These are phyloP conservation scores for Ursus arctos DNA, from an alignment of 2,113 vertebrate genomes.

Conservation along the genomic window DNA sequence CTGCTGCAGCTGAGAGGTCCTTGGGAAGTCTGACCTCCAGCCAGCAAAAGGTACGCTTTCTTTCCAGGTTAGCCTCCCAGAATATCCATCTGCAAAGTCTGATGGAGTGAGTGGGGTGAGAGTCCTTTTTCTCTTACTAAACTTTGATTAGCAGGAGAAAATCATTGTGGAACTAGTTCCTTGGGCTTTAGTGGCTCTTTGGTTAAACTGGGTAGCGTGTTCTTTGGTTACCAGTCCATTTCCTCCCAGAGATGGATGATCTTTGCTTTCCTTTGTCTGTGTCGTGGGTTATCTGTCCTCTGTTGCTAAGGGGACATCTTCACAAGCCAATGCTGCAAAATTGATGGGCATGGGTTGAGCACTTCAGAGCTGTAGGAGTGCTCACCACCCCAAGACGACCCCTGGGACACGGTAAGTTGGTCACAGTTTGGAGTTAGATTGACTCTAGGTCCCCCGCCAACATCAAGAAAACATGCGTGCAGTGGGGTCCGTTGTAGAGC, in stretches of 20 bases:
- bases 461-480: background rate
- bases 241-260: background rate
- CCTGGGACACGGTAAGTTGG: background rate
- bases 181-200: background rate
- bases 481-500: background rate
- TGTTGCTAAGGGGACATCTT: background rate
- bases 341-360: background rate
- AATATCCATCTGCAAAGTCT: background rate
- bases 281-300: background rate
- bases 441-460: background rate
- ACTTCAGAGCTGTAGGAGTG: background rate
- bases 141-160: background rate
- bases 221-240: background rate
- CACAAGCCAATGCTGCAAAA: background rate
- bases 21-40: background rate
- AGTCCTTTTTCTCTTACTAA: background rate
- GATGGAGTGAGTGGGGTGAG: background rate
- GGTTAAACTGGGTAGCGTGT: background rate
- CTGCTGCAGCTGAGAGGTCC: background rate
- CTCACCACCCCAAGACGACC: background rate
- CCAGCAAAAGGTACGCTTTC: background rate
- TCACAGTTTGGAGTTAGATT: background rate
- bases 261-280: background rate
- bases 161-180: background rate
- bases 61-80: background rate